Evolutionary conservation across 2,888 invertebrate genomes (phyloP).

Genomic region (Chironomus tentans): DNA sequence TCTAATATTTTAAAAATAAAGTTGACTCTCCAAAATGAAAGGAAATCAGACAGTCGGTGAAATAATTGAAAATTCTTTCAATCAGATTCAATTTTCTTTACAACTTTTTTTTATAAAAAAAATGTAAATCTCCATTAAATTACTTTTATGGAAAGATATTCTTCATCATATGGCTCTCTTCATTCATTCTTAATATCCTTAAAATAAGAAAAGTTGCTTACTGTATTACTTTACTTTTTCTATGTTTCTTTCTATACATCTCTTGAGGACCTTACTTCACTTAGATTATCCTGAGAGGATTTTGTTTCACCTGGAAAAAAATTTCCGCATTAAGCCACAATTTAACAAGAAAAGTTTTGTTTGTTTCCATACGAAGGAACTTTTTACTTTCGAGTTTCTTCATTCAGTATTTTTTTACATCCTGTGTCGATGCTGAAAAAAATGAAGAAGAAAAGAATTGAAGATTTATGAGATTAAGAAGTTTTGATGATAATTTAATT

Average conservation of each 20-base stretch:
- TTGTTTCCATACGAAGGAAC: not conserved
- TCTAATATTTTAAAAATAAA: too few species aligned
- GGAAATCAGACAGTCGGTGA: too few species aligned
- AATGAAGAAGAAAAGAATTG: not conserved
- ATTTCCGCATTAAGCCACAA: not conserved
- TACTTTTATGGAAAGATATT: not conserved
- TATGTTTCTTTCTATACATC: not conserved
- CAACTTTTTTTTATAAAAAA: conserved; percentile 2
- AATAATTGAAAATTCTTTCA: too few species aligned
- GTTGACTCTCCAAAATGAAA: too few species aligned
- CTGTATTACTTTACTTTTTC: not conserved
- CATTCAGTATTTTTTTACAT: too few species aligned
- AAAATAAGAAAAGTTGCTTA: not conserved
- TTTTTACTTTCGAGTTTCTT: not conserved
- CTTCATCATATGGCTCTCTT: too few species aligned
- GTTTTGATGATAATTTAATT: conserved; percentile 6
- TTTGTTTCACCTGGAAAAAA: not conserved
- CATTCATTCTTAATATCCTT: too few species aligned
- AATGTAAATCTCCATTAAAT: conserved; percentile 18
- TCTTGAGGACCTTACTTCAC: too few species aligned
- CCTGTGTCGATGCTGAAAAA: not conserved
- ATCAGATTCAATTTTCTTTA: not conserved
- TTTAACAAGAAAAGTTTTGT: not conserved
- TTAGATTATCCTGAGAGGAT: not conserved
- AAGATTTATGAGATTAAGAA: not conserved